Base-by-base conservation (phyloP, 2,113 vertebrate species). In the Lophius piscatorius region DNA sequence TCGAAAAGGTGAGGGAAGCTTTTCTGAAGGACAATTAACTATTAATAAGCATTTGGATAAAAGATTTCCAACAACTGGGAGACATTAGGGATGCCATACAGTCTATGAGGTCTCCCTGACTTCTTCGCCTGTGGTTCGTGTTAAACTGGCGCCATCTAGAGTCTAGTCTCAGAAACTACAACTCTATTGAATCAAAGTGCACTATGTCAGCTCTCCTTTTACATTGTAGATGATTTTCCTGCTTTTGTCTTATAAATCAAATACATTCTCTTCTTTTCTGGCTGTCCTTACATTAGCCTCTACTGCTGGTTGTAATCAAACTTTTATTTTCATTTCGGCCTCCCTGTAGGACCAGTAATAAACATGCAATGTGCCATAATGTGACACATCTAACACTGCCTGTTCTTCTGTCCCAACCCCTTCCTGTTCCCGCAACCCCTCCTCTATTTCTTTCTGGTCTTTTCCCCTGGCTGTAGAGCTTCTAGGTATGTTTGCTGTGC, bases 1-100 rank as follows among this genome's bases (percentile, higher is more conserved):
- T 0, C 93, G 95, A 70, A 99, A 99, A 96, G 97, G 97, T 99
- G 80, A 76, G 85, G 12, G 13, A 31, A n/a, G 1, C 11, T 20
- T 47, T 20, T 3, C 9, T 3, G 12, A 6, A 7, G 29, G n/a
- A n/a, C n/a, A n/a, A n/a, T n/a, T n/a, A n/a, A n/a, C n/a, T n/a
- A 17, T 34, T 42, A 6, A 17, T 10, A 21, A 45, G 2, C 16
- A 45, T 6, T 0, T 31, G 9, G 2, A 23, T 21, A 20, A 34
- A 64, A 51, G 4, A n/a, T n/a, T n/a, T n/a, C n/a, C n/a, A n/a
- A n/a, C n/a, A n/a, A n/a, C n/a, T n/a, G n/a, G n/a, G n/a, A n/a
- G n/a, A n/a, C n/a, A n/a, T n/a, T n/a, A n/a, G n/a, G n/a, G 6
- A 5, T 6, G 6, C 5, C 36, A 9, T 10, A 42, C 14, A 13